phyloP scores from a whole-genome alignment of 2,888 invertebrate species.

The Ditylenchus weischeri region DNA sequence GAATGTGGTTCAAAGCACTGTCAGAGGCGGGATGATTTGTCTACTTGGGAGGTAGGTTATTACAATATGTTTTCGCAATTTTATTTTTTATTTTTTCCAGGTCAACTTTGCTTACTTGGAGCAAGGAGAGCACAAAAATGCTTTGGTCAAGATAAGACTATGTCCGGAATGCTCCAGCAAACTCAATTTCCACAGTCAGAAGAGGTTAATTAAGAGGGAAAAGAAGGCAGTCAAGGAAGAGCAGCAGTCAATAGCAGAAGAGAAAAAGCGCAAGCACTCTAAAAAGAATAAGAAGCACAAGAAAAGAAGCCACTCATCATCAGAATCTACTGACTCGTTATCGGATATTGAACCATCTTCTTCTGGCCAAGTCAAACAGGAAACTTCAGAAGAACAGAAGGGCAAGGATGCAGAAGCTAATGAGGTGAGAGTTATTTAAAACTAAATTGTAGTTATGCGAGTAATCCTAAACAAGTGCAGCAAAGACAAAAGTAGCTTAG shows the following conservation, averaged over 20 bases:
- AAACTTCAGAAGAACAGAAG: conserved; percentile 14
- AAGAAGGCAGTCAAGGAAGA: conserved; percentile 22
- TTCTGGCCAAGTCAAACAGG: conserved; percentile 24
- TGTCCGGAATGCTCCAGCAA: conserved; percentile 84
- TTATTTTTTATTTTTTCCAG: conserved; percentile 31
- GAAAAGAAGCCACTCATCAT: conserved; percentile 8
- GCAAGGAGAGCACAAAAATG: conserved; percentile 81
- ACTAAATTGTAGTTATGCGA: too few relatives aligned
- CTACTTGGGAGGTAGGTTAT: conserved; percentile 84
- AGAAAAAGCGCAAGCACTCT: conserved; percentile 11
- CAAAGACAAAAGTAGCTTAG: too few relatives aligned
- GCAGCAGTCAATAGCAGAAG: conserved; percentile 4
- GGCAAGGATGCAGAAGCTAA: conserved; percentile 11
- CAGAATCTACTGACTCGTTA: neutral
- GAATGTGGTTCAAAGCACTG: conserved; percentile 85
- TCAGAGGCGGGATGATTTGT: conserved; percentile 65
- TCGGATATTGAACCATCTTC: conserved; percentile 11
- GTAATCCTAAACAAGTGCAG: too few relatives aligned
- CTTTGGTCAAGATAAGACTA: conserved; percentile 85
- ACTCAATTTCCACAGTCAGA: conserved; percentile 78
- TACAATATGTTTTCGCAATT: too few relatives aligned
- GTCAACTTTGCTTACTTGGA: conserved; percentile 86
- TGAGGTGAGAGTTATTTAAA: neutral
- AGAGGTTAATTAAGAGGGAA: conserved; percentile 63
- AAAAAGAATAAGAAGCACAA: conserved; percentile 2